Percentiles rank a stretch among this genome's conserved stretches.
Conservation (phyloP, 2,797 vertebrate genomes). For the Mergus octosetaceus region DNA sequence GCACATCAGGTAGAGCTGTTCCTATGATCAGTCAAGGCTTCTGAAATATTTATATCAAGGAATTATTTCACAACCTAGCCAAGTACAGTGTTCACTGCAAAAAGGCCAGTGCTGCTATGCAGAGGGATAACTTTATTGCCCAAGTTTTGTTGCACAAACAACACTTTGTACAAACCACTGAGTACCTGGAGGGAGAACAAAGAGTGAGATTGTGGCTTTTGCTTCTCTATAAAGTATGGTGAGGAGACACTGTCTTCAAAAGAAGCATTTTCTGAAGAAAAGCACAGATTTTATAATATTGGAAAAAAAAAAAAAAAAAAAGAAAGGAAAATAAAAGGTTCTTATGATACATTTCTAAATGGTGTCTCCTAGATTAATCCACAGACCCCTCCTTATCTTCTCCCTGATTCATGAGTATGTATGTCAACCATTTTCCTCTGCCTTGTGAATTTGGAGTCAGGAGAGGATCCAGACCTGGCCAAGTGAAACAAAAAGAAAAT, state of each 20-base stretch:
- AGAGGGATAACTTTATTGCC: background rate
- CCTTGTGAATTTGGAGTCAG: background rate
- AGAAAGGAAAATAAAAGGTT: background rate
- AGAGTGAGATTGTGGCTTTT: background rate
- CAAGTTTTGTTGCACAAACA: background rate
- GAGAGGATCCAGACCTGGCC: background rate
- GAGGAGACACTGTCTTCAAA: background rate
- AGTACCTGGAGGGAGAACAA: background rate
- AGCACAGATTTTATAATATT: background rate
- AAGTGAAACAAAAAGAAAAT: background rate
- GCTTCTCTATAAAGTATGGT: background rate
- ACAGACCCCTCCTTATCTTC: fast-evolving
- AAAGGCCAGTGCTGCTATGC: background rate
- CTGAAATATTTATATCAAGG: conserved; percentile 36
- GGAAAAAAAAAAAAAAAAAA: background rate
- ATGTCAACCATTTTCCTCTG: background rate
- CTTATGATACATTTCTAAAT: background rate
- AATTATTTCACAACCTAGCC: background rate
- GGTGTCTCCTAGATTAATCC: background rate
- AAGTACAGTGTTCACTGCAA: background rate
- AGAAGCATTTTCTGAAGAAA: fast-evolving
- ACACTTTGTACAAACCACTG: background rate
- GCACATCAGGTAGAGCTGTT: background rate
- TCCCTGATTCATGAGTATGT: background rate
- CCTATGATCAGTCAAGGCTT: background rate